phyloP scores from a whole-genome alignment of 2,888 invertebrate species.

The Microctonus aethiopoides region DNA sequence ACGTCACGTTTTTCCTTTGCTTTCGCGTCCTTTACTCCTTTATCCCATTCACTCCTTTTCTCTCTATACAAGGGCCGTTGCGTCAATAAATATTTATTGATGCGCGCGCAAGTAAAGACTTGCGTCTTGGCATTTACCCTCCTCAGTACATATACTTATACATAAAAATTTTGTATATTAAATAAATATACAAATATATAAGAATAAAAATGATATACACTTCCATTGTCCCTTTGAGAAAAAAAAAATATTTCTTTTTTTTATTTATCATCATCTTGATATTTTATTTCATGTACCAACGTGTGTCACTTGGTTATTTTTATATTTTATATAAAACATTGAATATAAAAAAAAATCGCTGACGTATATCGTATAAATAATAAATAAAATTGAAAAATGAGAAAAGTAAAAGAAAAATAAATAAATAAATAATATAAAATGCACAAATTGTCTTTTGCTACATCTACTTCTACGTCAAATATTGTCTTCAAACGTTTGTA shows the following conservation, averaged over 20 bases:
- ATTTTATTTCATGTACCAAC: too few relatives aligned
- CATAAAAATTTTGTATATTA: not conserved
- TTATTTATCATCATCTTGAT: not conserved
- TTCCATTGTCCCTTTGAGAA: not conserved
- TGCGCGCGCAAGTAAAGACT: conserved; percentile 31
- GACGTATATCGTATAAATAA: too few relatives aligned
- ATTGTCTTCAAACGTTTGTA: too few relatives aligned
- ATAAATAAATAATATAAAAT: not conserved
- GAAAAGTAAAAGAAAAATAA: not conserved
- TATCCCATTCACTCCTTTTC: not conserved
- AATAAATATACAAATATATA: too few relatives aligned
- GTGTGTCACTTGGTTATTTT: not conserved
- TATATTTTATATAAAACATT: not conserved
- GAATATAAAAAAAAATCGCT: not conserved
- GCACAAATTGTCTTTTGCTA: conserved; percentile 2
- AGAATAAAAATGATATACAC: conserved; percentile 7
- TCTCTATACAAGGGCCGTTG: conserved; percentile 24
- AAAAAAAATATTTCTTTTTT: not conserved
- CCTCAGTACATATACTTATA: conserved; percentile 8
- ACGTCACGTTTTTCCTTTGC: conserved; percentile 20
- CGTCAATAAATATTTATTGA: conserved; percentile 40
- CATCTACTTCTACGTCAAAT: not conserved
- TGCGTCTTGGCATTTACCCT: conserved; percentile 11
- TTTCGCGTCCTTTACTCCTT: not conserved
- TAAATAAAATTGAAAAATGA: too few relatives aligned